A percentile compares a stretch with the other conserved stretches of the same genome.
Conservation (phyloP, 2,113 vertebrate genomes). For the Bombycilla garrulus region DNA sequence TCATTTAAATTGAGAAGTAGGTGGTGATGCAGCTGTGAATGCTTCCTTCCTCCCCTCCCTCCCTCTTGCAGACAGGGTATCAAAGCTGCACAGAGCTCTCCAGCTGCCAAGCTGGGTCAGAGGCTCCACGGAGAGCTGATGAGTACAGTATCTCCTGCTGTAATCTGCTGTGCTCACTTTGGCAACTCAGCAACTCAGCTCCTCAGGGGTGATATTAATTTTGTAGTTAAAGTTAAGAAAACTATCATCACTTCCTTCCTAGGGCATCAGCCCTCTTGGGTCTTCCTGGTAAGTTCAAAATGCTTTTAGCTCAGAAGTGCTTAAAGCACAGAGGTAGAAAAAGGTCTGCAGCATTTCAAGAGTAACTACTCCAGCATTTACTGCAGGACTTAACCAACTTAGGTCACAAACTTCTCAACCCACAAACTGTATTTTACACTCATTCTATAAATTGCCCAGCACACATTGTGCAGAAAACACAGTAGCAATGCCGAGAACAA, state of each 20-base stretch:
- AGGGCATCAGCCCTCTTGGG: not conserved
- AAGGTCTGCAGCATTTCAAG: not conserved
- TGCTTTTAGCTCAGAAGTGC: not conserved
- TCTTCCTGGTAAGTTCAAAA: not conserved
- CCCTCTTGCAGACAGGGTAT: not conserved
- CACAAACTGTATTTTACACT: not conserved
- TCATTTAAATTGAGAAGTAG: conserved; percentile 18
- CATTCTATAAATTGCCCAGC: not conserved
- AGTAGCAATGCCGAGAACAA: not conserved
- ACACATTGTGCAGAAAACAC: not conserved
- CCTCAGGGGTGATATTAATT: not conserved
- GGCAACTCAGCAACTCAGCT: not conserved
- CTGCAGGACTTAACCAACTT: not conserved
- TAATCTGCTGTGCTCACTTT: not conserved
- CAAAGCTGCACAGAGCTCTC: not conserved
- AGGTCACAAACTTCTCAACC: not conserved
- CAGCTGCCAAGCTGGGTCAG: not conserved
- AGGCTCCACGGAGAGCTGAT: not conserved
- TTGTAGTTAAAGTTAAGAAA: not conserved
- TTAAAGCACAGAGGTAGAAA: not conserved
- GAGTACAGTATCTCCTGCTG: not conserved
- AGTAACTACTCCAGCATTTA: not conserved
- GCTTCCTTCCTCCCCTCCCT: not conserved
- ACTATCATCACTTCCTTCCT: not conserved
- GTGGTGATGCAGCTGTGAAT: conserved; percentile 21